Conservation (phyloP, 2,888 invertebrate species). For the Agrotis clavis region DNA sequence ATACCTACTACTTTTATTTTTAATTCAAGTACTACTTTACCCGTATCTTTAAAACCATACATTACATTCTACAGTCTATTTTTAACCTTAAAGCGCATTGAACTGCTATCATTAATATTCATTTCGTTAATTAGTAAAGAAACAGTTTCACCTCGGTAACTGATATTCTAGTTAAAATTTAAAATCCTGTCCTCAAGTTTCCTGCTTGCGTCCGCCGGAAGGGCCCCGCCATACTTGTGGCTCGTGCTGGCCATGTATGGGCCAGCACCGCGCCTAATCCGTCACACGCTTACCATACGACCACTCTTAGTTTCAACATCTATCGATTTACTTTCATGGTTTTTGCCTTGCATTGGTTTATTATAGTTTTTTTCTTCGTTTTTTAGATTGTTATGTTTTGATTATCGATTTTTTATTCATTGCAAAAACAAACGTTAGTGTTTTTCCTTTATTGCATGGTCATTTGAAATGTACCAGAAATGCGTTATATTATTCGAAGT, state of each 20-base stretch:
- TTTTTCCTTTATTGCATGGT: background rate
- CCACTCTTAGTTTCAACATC: slow-evolving; percentile 74
- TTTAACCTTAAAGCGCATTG: background rate
- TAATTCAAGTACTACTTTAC: background rate
- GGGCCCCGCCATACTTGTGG: slow-evolving; percentile 76
- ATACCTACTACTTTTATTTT: background rate
- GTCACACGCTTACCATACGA: slow-evolving; percentile 69
- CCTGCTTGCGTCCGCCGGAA: slow-evolving; percentile 81
- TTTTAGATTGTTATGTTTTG: background rate
- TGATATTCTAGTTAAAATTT: slow-evolving; percentile 53
- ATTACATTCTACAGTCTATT: background rate
- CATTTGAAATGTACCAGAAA: background rate
- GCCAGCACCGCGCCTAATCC: slow-evolving; percentile 75
- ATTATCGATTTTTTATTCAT: background rate
- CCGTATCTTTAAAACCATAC: background rate
- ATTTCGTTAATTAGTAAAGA: slow-evolving; percentile 21
- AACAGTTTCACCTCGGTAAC: slow-evolving; percentile 36
- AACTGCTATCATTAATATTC: slow-evolving; percentile 6
- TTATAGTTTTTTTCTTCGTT: slow-evolving; percentile 13
- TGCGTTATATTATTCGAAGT: background rate
- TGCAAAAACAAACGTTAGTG: slow-evolving; percentile 6
- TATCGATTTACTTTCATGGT: slow-evolving; percentile 73
- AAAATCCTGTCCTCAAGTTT: slow-evolving; percentile 60
- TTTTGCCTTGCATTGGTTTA: slow-evolving; percentile 19
- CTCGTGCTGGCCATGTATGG: slow-evolving; percentile 74